Conservation (phyloP, 2,888 invertebrate species). For the Pocota personata region DNA sequence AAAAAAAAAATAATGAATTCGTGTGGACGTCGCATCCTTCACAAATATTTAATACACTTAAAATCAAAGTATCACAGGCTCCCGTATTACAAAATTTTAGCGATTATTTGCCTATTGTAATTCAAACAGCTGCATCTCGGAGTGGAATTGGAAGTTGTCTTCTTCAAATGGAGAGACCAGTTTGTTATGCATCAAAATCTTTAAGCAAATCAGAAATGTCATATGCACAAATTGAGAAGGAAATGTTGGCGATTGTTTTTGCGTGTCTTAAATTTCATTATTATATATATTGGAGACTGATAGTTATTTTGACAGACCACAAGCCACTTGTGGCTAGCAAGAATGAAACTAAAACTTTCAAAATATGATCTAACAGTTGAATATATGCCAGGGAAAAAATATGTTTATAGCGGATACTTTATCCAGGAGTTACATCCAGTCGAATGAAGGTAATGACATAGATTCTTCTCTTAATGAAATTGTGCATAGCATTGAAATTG, state of each 20-base stretch:
- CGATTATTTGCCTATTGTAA: not conserved
- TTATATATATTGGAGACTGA: not conserved
- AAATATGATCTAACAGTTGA: not conserved
- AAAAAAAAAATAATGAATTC: too few species aligned
- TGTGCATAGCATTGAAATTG: too few species aligned
- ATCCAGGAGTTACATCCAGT: slow-evolving; percentile 10
- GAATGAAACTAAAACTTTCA: not conserved
- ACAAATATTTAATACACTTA: not conserved
- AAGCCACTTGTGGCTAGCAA: not conserved
- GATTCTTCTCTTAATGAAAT: not conserved
- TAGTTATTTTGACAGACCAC: not conserved
- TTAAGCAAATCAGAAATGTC: slow-evolving; percentile 38
- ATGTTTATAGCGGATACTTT: slow-evolving; percentile 3
- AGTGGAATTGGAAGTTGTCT: slow-evolving; percentile 56
- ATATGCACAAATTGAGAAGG: slow-evolving; percentile 58
- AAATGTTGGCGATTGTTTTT: slow-evolving; percentile 65
- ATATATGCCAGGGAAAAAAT: not conserved
- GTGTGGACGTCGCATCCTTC: slow-evolving; percentile 1
- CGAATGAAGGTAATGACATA: not conserved
- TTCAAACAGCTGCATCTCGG: slow-evolving; percentile 48
- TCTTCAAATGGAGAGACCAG: slow-evolving; percentile 52
- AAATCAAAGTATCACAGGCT: not conserved
- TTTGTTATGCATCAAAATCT: slow-evolving; percentile 13
- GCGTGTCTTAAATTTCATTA: slow-evolving; percentile 50
- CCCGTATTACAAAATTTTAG: not conserved